phyloP scores from a whole-genome alignment of 2,797 vertebrate genomes.

The Scolopax bukidnonensis region DNA sequence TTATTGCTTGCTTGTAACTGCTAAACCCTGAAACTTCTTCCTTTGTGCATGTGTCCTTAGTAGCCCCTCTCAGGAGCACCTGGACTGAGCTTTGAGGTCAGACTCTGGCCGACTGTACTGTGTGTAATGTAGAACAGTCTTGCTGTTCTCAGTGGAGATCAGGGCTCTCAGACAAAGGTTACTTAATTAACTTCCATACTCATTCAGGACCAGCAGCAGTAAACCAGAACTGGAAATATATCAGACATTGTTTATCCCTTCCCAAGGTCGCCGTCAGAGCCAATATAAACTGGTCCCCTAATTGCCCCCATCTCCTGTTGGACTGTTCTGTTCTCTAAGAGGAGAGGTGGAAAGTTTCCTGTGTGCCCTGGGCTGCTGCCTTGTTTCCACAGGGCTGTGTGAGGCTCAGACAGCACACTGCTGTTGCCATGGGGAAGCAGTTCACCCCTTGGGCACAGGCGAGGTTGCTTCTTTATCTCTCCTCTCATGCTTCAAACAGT shows the following conservation, averaged over 20 bases:
- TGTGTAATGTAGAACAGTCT: background rate
- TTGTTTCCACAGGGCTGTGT: background rate
- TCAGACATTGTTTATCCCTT: background rate
- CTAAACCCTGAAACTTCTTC: background rate
- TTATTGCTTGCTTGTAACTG: background rate
- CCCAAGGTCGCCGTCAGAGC: background rate
- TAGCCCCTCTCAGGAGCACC: background rate
- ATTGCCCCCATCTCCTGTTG: background rate
- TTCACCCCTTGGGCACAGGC: background rate
- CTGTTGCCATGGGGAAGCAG: constrained; percentile 5
- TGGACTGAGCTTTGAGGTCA: background rate
- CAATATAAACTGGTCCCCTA: background rate
- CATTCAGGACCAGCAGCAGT: background rate
- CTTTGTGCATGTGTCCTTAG: background rate
- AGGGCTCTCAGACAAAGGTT: background rate
- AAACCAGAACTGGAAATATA: background rate
- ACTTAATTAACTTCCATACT: background rate
- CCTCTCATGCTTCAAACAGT: background rate
- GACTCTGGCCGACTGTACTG: background rate
- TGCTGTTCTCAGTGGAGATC: background rate
- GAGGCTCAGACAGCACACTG: rapidly evolving
- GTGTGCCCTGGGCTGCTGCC: background rate
- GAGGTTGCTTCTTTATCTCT: background rate
- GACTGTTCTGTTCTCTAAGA: rapidly evolving
- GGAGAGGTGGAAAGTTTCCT: background rate